These are phyloP conservation scores for Slavum lentiscoides DNA, from an alignment of 2,888 invertebrate genomes.

Conservation along the genomic window DNA sequence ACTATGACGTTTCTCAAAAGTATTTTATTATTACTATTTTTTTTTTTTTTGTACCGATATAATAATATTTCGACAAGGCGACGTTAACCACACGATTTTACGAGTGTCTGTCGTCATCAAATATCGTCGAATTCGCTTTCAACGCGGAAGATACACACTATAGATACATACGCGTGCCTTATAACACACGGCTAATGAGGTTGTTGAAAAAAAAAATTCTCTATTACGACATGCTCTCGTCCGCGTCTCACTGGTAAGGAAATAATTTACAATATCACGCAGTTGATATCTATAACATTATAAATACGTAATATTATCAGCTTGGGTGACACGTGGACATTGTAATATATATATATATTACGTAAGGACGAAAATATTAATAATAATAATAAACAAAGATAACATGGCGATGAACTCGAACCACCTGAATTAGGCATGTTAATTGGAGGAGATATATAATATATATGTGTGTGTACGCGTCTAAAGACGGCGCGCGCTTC, in stretches of 20 bases:
- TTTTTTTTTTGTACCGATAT: no score
- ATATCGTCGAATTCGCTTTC: slow-evolving; percentile 4
- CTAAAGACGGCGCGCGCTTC: background rate
- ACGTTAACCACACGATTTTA: slow-evolving; percentile 20
- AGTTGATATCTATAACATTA: background rate
- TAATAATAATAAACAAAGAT: background rate
- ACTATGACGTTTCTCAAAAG: background rate
- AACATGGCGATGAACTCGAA: background rate
- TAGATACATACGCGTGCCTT: background rate
- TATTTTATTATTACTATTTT: no score
- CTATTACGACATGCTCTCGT: background rate
- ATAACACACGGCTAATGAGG: slow-evolving; percentile 12
- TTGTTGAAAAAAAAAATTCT: slow-evolving; percentile 9
- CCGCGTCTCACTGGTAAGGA: no score
- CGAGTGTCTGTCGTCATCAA: slow-evolving; percentile 5
- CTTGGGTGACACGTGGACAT: background rate
- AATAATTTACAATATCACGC: slow-evolving; percentile 14
- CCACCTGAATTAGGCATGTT: background rate
- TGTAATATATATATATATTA: no score
- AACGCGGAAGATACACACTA: background rate
- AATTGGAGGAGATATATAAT: background rate
- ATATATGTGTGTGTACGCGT: background rate
- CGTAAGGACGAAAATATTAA: background rate
- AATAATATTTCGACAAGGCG: background rate
- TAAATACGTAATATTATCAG: background rate